Evolutionary conservation across 1,140 invertebrate species (phyloP), one percentile per base, ranked within the genome.

Genomic region (Luehdorfia chinensis): DNA sequence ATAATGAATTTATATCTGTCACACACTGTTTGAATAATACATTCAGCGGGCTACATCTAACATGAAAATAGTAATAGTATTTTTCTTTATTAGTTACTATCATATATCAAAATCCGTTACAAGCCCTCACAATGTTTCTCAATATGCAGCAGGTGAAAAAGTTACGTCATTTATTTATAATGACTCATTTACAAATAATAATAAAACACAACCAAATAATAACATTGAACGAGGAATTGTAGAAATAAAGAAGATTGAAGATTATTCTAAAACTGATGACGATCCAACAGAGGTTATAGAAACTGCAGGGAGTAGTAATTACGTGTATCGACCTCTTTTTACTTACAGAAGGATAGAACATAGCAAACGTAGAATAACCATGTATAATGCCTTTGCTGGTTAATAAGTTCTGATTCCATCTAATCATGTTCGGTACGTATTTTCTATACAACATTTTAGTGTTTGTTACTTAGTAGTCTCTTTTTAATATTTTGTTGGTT

Each of bases 321-420:
- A 69, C 34, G 69, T 66, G 0, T 84, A 77, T 59, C 55, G 65
- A 36, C 79, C 79, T 0, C 50, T 79, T 2, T 79, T 68, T 43
- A 70, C 73, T 2, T 81, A 84, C 11, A 73, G 74, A 66, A 74
- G 49, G 41, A 75, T 80, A 16, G 66, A 74, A 39, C 79, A 84
- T 18, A 78, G 63, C 23, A 84, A 75, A 59, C 50, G 71, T 19
- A 65, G 71, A 48, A 79, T 84, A 9, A 79, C 61, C 11, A 79
- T 84, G 76, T 84, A 67, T 30, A 84, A 84, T 39, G 67, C 79
- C 12, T 84, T 84, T 60, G 73, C 68, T 33, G 79, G 79, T 48
- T 84, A 79, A 54, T 4, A n/a, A n/a, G n/a, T n/a, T n/a, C n/a
- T n/a, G n/a, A n/a, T n/a, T n/a, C n/a, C n/a, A n/a, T n/a, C 1